Conservation (phyloP, 92 coral and sea anemone species). For the Paramuricea clavata region DNA sequence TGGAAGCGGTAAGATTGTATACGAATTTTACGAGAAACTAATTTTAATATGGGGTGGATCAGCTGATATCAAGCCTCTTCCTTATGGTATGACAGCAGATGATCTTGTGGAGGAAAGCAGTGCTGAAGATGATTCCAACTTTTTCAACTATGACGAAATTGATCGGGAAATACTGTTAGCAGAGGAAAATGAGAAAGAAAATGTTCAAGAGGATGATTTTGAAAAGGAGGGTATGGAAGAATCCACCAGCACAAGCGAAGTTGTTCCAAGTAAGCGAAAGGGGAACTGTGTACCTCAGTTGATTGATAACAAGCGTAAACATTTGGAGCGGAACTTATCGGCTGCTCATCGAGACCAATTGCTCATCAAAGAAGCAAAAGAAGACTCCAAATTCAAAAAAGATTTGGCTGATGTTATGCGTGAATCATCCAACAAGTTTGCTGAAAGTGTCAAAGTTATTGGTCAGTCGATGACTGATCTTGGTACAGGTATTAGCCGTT, state of each 20-base stretch:
- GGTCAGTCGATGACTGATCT: background rate
- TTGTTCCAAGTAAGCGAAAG: background rate
- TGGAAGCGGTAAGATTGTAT: conserved; percentile 65
- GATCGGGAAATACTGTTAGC: background rate
- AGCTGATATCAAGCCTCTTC: conserved; percentile 54
- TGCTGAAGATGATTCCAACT: background rate
- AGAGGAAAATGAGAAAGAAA: too few species aligned
- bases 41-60: conserved; percentile 52
- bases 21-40: conserved; percentile 14
- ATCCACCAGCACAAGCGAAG: too few species aligned
- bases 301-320: background rate
- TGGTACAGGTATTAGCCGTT: background rate
- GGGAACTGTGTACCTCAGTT: background rate
- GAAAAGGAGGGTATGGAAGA: too few species aligned
- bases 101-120: too few species aligned
- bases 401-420: background rate
- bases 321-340: background rate
- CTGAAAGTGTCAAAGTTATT: background rate
- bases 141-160: background rate
- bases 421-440: background rate
- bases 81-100: conserved; percentile 51
- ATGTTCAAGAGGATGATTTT: background rate
- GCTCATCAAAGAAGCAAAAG: background rate
- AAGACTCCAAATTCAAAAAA: background rate
- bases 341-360: background rate